phyloP scores from a whole-genome alignment of 2,888 invertebrate genomes.

The Diaperis boleti region DNA sequence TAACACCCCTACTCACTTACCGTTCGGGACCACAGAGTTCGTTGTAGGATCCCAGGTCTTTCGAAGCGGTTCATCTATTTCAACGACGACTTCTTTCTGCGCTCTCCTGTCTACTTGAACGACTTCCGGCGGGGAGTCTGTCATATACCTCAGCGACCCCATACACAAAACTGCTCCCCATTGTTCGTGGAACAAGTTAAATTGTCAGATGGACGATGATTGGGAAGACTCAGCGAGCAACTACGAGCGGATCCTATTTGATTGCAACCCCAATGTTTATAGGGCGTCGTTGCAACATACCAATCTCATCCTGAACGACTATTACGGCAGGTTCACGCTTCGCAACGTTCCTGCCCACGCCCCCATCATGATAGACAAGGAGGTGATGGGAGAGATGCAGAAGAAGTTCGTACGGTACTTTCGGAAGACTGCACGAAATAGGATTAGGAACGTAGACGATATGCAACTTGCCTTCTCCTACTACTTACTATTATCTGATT shows the following conservation, averaged over 20 bases:
- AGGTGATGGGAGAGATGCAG: slow-evolving; percentile 74
- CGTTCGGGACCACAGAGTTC: no score
- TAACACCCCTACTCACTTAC: no score
- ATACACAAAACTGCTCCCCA: slow-evolving; percentile 80
- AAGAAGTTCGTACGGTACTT: slow-evolving; percentile 74
- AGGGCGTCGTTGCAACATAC: slow-evolving; percentile 60
- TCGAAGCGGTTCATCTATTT: slow-evolving; percentile 83
- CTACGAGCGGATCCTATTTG: not conserved
- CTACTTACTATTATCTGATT: slow-evolving; percentile 80
- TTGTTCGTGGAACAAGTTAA: slow-evolving; percentile 81
- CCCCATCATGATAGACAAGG: slow-evolving; percentile 79
- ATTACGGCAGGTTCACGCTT: slow-evolving; percentile 77
- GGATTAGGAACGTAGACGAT: slow-evolving; percentile 74
- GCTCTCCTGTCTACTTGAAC: slow-evolving; percentile 77
- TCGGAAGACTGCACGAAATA: slow-evolving; percentile 74
- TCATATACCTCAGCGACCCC: slow-evolving; percentile 76
- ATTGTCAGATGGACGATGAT: slow-evolving; percentile 76
- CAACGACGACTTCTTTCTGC: slow-evolving; percentile 84
- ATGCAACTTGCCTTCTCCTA: slow-evolving; percentile 85
- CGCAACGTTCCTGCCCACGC: slow-evolving; percentile 83
- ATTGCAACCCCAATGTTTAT: slow-evolving; percentile 21
- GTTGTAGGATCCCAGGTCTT: slow-evolving; percentile 77
- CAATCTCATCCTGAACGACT: slow-evolving; percentile 70
- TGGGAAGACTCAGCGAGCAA: not conserved
- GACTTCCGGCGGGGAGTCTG: slow-evolving; percentile 59